Percentiles rank a stretch among this genome's conserved stretches.
Evolutionary conservation across 2,888 invertebrate genomes (phyloP).

Genomic region (Apamea crenata): DNA sequence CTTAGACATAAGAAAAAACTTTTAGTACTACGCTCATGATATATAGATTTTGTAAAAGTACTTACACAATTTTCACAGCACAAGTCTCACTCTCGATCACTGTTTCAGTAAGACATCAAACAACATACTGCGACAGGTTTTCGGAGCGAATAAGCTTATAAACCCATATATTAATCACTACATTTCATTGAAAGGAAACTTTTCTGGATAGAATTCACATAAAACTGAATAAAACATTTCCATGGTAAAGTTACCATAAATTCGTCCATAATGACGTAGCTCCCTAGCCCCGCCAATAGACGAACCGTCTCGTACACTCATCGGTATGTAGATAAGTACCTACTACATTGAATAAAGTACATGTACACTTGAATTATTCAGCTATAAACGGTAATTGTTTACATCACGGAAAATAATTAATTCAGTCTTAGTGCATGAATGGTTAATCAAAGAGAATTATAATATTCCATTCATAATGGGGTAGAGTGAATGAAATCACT

Average conservation of each 20-base stretch:
- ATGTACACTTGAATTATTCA: slow-evolving; percentile 52
- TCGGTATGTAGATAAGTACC: slow-evolving; percentile 32
- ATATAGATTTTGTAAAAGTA: slow-evolving; percentile 26
- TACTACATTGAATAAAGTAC: slow-evolving; percentile 38
- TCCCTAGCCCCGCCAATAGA: background rate
- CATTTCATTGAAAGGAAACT: slow-evolving; percentile 72
- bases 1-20: slow-evolving; percentile 1
- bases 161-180: slow-evolving; percentile 67
- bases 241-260: slow-evolving; percentile 73
- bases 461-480: slow-evolving; percentile 41
- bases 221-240: slow-evolving; percentile 71
- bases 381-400: slow-evolving; percentile 44
- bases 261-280: slow-evolving; percentile 56
- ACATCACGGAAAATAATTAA: slow-evolving; percentile 64
- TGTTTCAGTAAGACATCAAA: slow-evolving; percentile 51
- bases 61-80: slow-evolving; percentile 57
- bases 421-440: slow-evolving; percentile 45
- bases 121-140: slow-evolving; percentile 61
- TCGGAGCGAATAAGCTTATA: slow-evolving; percentile 61
- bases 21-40: background rate
- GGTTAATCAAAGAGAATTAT: slow-evolving; percentile 32
- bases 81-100: slow-evolving; percentile 16
- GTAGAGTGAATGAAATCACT: background rate
- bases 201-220: slow-evolving; percentile 68
- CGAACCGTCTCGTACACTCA: slow-evolving; percentile 52